phyloP scores from a whole-genome alignment of 2,888 invertebrate species.

The Isotomurus palustris region DNA sequence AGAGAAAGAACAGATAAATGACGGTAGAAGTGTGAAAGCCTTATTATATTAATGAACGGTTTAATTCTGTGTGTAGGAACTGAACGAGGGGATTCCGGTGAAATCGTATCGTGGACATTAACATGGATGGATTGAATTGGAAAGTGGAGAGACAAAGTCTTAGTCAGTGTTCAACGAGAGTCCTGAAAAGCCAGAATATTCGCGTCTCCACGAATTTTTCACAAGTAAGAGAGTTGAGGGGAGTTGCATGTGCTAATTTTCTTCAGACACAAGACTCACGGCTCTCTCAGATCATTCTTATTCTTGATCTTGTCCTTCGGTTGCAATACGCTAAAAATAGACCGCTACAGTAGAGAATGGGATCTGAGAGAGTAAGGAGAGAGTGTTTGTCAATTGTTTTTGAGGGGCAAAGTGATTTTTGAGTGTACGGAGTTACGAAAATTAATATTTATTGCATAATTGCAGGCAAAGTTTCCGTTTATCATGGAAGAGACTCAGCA shows the following conservation, averaged over 20 bases:
- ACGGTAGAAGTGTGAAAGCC: not conserved
- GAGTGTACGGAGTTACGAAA: not conserved
- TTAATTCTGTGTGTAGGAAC: conserved; percentile 3
- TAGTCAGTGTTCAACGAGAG: conserved; percentile 11
- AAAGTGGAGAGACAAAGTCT: conserved; percentile 10
- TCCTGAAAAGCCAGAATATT: conserved; percentile 15
- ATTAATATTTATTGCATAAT: not conserved
- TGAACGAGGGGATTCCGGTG: conserved; percentile 6
- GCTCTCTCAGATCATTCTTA: not conserved
- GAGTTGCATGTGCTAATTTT: not conserved
- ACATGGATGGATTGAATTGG: conserved; percentile 16
- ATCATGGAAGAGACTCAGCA: conserved; percentile 10
- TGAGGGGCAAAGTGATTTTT: not conserved
- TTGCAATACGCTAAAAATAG: not conserved
- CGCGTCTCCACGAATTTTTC: conserved; percentile 21
- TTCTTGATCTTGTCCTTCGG: not conserved
- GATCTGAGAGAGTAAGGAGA: too few relatives aligned
- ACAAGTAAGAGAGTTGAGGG: conserved; percentile 21
- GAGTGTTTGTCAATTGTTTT: not conserved
- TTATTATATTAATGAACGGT: not conserved
- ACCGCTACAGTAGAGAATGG: too few relatives aligned
- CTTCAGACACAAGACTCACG: not conserved
- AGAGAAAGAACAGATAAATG: too few relatives aligned
- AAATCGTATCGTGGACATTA: not conserved
- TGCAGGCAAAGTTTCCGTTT: conserved; percentile 7